Percentiles rank a stretch among this genome's conserved stretches.
Evolutionary conservation across 2,113 vertebrate species (phyloP).

Genomic region (Diadophis punctatus): DNA sequence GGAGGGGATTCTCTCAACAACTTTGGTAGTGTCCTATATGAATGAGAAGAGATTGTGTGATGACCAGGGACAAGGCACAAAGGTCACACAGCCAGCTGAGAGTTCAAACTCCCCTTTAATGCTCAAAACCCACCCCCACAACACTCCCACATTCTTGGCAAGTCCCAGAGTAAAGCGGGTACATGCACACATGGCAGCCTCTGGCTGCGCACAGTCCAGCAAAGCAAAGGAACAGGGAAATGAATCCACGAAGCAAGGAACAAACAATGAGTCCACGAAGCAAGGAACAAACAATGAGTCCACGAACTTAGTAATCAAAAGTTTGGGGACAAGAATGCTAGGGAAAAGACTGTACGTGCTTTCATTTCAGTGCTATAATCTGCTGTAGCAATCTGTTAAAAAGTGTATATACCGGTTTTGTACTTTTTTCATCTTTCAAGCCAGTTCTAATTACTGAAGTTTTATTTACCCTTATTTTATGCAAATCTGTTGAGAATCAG

Average conservation of each 20-base stretch:
- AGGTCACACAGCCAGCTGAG: no score
- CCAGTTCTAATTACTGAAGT: slow-evolving; percentile 55
- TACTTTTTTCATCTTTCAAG: slow-evolving; percentile 53
- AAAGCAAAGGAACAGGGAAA: no score
- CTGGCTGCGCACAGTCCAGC: no score
- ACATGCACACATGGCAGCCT: no score
- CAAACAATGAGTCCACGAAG: no score
- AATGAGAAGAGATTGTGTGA: background rate
- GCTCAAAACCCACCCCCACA: no score
- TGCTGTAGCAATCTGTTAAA: slow-evolving; percentile 60
- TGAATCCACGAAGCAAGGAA: no score
- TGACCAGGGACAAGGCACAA: no score
- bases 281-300: no score
- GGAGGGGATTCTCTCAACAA: background rate
- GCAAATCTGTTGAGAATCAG: slow-evolving; percentile 45
- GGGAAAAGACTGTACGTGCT: slow-evolving; percentile 36
- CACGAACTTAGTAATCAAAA: background rate
- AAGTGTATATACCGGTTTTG: slow-evolving; percentile 38
- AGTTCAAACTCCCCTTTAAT: no score
- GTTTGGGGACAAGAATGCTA: background rate
- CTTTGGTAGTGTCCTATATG: background rate
- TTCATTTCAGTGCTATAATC: slow-evolving; percentile 51
- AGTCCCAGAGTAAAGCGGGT: no score
- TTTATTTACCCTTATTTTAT: slow-evolving; percentile 52
- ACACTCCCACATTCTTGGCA: no score